These are phyloP conservation scores for Telenomus remus DNA, from an alignment of 1,140 invertebrate genomes.

Conservation along the genomic window DNA sequence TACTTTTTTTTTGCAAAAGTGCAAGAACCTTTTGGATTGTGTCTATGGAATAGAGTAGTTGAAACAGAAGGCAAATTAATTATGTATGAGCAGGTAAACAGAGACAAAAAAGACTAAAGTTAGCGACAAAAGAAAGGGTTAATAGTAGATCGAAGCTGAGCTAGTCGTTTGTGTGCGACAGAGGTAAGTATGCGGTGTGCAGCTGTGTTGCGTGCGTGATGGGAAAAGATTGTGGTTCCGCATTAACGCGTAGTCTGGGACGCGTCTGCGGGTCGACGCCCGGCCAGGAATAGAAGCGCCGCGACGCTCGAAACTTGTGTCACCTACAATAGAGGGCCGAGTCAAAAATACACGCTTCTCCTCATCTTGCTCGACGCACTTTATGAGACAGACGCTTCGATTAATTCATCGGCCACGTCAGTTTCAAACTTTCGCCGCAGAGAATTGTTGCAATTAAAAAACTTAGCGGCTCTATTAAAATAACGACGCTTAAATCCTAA, in stretches of 20 bases:
- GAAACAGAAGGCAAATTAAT: background rate
- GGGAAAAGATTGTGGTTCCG: slow-evolving; percentile 59
- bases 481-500: too few relatives aligned
- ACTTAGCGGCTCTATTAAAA: too few relatives aligned
- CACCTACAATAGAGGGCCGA: slow-evolving; percentile 65
- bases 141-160: slow-evolving; percentile 28
- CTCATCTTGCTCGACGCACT: slow-evolving; percentile 51
- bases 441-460: slow-evolving; percentile 17
- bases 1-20: too few relatives aligned
- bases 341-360: slow-evolving; percentile 54
- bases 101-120: background rate
- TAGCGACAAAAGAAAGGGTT: slow-evolving; percentile 6
- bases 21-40: too few relatives aligned
- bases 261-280: slow-evolving; percentile 74
- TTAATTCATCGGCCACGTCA: slow-evolving; percentile 56
- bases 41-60: too few relatives aligned
- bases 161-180: slow-evolving; percentile 42
- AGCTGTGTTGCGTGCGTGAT: slow-evolving; percentile 55
- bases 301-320: slow-evolving; percentile 70
- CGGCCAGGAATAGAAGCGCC: slow-evolving; percentile 73
- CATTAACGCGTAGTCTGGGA: slow-evolving; percentile 70
- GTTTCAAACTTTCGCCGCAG: slow-evolving; percentile 16
- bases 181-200: slow-evolving; percentile 53
- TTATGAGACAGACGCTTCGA: slow-evolving; percentile 50
- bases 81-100: background rate